Percentiles rank a stretch among this genome's conserved stretches.
These are phyloP conservation scores for Raillietiella orientalis DNA, from an alignment of 2,888 invertebrate species.

Conservation along the genomic window DNA sequence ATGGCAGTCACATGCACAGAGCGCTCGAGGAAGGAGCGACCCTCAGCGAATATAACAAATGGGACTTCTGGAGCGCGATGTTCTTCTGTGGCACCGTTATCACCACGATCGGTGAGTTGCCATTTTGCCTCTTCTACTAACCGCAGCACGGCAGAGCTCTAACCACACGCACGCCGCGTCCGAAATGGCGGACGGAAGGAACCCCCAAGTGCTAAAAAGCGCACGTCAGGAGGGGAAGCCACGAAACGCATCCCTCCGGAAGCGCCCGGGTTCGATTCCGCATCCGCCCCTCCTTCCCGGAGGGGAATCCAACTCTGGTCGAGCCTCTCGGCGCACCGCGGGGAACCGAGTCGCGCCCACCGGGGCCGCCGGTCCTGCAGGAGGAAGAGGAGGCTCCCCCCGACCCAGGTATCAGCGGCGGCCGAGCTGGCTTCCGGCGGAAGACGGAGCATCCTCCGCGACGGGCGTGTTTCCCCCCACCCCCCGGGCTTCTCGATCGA, in stretches of 20 bases:
- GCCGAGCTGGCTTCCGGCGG: too few species aligned
- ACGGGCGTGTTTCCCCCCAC: too few species aligned
- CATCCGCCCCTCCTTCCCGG: too few species aligned
- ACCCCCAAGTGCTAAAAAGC: not conserved
- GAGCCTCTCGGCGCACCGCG: too few species aligned
- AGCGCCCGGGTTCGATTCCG: too few species aligned
- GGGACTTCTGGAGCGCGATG: constrained; percentile 58
- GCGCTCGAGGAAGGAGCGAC: constrained; percentile 10
- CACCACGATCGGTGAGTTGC: constrained; percentile 46
- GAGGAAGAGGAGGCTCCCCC: too few species aligned
- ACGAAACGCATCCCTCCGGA: not conserved
- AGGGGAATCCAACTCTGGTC: too few species aligned
- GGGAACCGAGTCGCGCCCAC: too few species aligned
- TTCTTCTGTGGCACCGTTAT: constrained; percentile 62
- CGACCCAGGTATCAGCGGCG: too few species aligned
- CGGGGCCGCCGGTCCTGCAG: too few species aligned
- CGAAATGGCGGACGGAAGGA: not conserved
- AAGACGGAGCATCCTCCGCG: too few species aligned
- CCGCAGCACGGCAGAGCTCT: not conserved
- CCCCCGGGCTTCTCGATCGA: too few species aligned
- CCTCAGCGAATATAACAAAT: constrained; percentile 18
- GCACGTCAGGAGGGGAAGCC: not conserved
- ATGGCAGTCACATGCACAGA: constrained; percentile 13
- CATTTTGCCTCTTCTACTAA: not conserved
- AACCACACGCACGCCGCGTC: not conserved